Base-by-base conservation (phyloP, 2,113 vertebrate genomes). In the Ceyx cyanopectus region DNA sequence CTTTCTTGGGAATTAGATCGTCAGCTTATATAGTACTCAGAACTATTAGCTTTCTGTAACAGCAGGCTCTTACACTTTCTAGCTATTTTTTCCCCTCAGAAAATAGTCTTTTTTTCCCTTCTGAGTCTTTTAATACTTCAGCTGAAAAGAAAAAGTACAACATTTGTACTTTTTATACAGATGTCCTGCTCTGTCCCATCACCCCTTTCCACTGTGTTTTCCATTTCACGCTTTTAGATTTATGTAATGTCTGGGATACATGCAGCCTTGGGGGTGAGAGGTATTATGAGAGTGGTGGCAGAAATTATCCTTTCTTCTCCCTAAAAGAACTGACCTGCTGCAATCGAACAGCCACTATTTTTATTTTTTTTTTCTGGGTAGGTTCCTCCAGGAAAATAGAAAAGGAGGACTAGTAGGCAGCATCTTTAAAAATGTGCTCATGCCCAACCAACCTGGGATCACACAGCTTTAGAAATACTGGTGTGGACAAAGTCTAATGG, bases 241-340 rank as follows among this genome's bases (percentile, higher is more conserved):
- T 65, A 22, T 0, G 0, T 68, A 22, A 32, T 26, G 4, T 51
- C 22, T 5, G 7, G 23, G 20, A 61, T 62, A 18, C 9, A 5
- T 72, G 26, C 20, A 61, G 4, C 68, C 24, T 30, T 68, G 13
- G 5, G 57, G 22, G 6, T 93, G 13, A 69, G 54, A 53, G 20
- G 13, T 74, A 74, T 10, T 3, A 14, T 54, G 26, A 66, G 29
- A 12, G 23, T 57, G 12, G 24, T 61, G n/a, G 41, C 29, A 34
- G 48, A 66, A 84, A 41, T 86, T 78, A 13, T 79, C 21, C 30
- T 30, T 89, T 83, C 17, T 57, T 65, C n/a, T 90, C 75, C 65
- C 23, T 84, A 20, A 83, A 83, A 54, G 41, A 69, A 54, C 20
- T 73, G 54, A 30, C 27, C 22, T 73, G 19, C 15, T 69, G n/a